Percentiles rank a stretch among this genome's conserved stretches.
Evolutionary conservation across 1,140 invertebrate genomes (phyloP).

Genomic region (Ganaspis sp.): DNA sequence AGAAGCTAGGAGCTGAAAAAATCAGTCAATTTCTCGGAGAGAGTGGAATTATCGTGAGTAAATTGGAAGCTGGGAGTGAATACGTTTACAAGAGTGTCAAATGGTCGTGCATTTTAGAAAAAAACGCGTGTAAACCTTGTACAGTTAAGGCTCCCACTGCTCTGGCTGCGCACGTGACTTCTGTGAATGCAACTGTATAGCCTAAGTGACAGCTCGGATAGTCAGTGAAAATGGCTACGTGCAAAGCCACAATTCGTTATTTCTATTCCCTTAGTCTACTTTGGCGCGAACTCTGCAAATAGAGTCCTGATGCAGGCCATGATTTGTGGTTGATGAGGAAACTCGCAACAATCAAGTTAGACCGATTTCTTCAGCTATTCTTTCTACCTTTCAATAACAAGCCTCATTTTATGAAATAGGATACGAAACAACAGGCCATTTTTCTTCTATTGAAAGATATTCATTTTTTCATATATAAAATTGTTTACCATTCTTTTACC

Average conservation of each 20-base stretch:
- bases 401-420: not conserved
- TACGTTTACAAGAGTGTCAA: not conserved
- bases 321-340: conserved; percentile 21
- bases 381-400: conserved; percentile 14
- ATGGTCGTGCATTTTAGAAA: not conserved
- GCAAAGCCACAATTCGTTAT: not conserved
- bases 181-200: not conserved
- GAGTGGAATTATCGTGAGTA: too few species aligned
- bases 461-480: too few species aligned
- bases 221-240: not conserved
- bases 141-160: not conserved
- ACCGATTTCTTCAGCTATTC: conserved; percentile 23
- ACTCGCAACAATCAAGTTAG: conserved; percentile 14
- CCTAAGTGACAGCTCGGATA: conserved; percentile 1
- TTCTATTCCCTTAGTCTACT: not conserved
- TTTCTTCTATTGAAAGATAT: not conserved
- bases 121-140: not conserved
- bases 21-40: too few species aligned
- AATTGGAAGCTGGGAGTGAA: not conserved
- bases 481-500: too few species aligned
- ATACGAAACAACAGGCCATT: not conserved
- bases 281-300: not conserved
- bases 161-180: not conserved
- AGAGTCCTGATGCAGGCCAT: not conserved
- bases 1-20: too few species aligned